phyloP scores from a whole-genome alignment of 2,888 invertebrate genomes.

The Papilio gigon region DNA sequence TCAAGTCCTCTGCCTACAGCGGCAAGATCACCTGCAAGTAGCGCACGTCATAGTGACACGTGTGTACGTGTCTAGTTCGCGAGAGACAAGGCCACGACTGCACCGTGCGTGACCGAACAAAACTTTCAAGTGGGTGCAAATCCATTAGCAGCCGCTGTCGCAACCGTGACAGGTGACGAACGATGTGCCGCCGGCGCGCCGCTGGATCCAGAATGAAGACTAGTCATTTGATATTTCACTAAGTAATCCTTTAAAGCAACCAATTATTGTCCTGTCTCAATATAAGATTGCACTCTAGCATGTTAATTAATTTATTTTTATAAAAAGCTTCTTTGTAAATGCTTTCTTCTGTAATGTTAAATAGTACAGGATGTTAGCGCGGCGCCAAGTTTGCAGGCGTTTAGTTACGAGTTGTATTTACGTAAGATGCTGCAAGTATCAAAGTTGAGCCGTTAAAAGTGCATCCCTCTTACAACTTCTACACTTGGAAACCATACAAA shows the following conservation, averaged over 20 bases:
- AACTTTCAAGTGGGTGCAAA: slow-evolving; percentile 12
- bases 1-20: background rate
- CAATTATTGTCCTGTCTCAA: background rate
- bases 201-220: slow-evolving; percentile 21
- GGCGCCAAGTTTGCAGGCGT: slow-evolving; percentile 4
- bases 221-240: background rate
- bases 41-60: background rate
- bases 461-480: background rate
- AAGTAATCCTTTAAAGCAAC: background rate
- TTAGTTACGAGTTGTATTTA: slow-evolving; percentile 18
- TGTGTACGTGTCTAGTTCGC: background rate
- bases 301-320: too few species aligned
- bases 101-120: slow-evolving; percentile 20
- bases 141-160: slow-evolving; percentile 17
- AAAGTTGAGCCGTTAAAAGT: slow-evolving; percentile 16
- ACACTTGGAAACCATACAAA: background rate
- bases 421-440: slow-evolving; percentile 3
- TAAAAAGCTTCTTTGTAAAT: too few species aligned
- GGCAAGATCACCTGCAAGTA: background rate
- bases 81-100: background rate
- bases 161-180: slow-evolving; percentile 25
- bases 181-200: slow-evolving; percentile 4
- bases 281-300: background rate
- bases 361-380: background rate
- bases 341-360: background rate